Evolutionary conservation across 1,140 invertebrate genomes (phyloP), one percentile per base, ranked within the genome.

Genomic region (Scaptomyza pallida): DNA sequence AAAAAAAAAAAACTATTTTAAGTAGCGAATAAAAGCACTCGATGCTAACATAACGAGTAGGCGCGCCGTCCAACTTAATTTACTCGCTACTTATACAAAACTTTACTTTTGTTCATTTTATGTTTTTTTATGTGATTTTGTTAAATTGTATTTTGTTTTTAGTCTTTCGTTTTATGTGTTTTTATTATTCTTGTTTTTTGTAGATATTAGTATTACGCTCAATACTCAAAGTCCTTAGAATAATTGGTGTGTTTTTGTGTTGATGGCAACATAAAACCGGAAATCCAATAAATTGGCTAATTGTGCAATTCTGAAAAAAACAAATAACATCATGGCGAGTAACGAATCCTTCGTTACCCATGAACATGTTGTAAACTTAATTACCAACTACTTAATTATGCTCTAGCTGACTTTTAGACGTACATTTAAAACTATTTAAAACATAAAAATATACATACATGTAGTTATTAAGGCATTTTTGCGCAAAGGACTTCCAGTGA

Each of bases 401-500:
- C 41, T 72, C n/a, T 85, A 83, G 50, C 61, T 40, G 41, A 67
- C 17, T 26, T 54, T 10, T 69, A 82, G 33, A 47, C 35, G 15
- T 65, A 63, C 21, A 17, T 2, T 16, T 10, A 44, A 56, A 51
- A 3, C 23, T 26, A 26, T 26, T 26, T 17, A 41, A 33, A 37
- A 12, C 33, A 37, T 37, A 21, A 3, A 37, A 15, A 44, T 12
- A n/a, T 23, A 43, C 47, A 57, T 33, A 19, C 55, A 52, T 67
- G 13, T 59, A 59, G 1, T 13, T 23, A 15, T 12, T 54, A 55
- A 55, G 21, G 52, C 52, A 55, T 55, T 55, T 74, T 80, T 75
- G 79, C 83, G 79, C 85, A 81, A 86, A 40, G 85, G 85, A 89
- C 86, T 89, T 89, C 86, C 86, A 89, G 86, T 89, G 86, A 71